Evolutionary conservation across 2,797 vertebrate genomes (phyloP), one percentile per base, ranked within the genome.

Genomic region (Lacerta bilineata): DNA sequence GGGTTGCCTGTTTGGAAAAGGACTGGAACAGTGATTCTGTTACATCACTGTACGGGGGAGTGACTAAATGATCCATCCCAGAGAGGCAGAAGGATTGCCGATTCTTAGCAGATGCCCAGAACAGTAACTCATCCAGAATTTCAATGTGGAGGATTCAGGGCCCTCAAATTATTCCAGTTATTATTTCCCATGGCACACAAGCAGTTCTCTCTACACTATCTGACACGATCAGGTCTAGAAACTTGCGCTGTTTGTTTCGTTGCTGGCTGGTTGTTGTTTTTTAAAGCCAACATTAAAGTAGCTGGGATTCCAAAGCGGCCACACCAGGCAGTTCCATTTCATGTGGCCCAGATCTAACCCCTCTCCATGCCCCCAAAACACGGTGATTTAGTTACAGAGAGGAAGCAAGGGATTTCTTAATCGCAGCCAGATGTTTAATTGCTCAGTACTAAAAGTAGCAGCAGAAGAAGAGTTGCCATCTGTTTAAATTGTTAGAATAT

Each of bases 331-430:
- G 20, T 39, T 41, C 25, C 0, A 3, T 80, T 80, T 59, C 78
- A n/a, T n/a, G 36, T 10, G 4, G 78, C 39, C 86, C 29, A 39
- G 68, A 75, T 43, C 11, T 3, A 13, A 1, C 39, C 79, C 79
- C 5, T 81, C 50, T 41, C 39, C 29, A n/a, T 25, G 11, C 39
- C 36, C 33, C 72, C 17, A 29, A 83, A 86, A 88, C 0, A 39
- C 7, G 17, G 9, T 9, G 6, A 27, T 66, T 36, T 29, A 25
- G 80, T 25, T 17, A 27, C 79, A 8, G 25, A 15, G 79, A 75
- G 86, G 86, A 75, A 82, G 39, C 59, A 33, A 29, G 18, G 8
- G 55, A 46, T 66, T 68, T 50, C 66, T 86, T 68, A 86, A 66
- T 86, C 78, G 18, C 41, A 5, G 3, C 4, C 84, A 50, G n/a